Conservation (phyloP, 2,797 vertebrate species). For the Anisognathus igniventris region DNA sequence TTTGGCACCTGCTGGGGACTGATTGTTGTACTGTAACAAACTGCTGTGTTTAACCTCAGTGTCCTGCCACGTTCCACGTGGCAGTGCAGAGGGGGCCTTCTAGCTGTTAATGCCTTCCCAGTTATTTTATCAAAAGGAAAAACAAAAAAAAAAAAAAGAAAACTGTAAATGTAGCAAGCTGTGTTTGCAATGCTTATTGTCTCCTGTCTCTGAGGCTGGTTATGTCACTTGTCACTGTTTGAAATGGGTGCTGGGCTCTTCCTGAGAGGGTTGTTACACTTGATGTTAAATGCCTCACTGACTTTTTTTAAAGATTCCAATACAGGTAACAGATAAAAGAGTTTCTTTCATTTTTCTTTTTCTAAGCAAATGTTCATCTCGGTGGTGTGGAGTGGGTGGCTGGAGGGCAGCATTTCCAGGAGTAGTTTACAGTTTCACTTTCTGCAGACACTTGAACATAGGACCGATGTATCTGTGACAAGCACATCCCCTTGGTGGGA, state of each 20-base stretch:
- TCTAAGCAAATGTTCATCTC: constrained; percentile 42
- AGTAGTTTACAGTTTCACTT: constrained; percentile 81
- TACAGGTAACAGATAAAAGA: background rate
- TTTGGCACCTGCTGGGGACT: background rate
- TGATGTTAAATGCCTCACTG: constrained; percentile 49
- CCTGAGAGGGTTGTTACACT: constrained; percentile 40
- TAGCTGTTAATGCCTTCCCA: constrained; percentile 61
- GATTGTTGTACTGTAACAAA: constrained; percentile 59
- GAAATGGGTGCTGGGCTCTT: constrained; percentile 51
- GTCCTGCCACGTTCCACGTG: constrained; percentile 12
- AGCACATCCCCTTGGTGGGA: constrained; percentile 65
- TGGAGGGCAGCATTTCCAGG: constrained; percentile 67
- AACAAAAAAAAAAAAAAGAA: background rate
- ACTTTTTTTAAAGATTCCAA: background rate
- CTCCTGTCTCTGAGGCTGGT: constrained; percentile 36
- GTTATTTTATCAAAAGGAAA: constrained; percentile 23
- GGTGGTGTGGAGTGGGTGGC: background rate
- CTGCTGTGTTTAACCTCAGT: constrained; percentile 42
- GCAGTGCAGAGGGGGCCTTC: constrained; percentile 30
- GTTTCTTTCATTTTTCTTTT: background rate
- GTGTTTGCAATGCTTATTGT: constrained; percentile 46
- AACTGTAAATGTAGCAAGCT: constrained; percentile 60
- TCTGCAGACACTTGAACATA: constrained; percentile 84
- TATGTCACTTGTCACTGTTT: constrained; percentile 54
- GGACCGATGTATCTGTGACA: constrained; percentile 82